Base-by-base conservation (phyloP, 1,140 invertebrate species). In the Phymorhynchus buccinoides region DNA sequence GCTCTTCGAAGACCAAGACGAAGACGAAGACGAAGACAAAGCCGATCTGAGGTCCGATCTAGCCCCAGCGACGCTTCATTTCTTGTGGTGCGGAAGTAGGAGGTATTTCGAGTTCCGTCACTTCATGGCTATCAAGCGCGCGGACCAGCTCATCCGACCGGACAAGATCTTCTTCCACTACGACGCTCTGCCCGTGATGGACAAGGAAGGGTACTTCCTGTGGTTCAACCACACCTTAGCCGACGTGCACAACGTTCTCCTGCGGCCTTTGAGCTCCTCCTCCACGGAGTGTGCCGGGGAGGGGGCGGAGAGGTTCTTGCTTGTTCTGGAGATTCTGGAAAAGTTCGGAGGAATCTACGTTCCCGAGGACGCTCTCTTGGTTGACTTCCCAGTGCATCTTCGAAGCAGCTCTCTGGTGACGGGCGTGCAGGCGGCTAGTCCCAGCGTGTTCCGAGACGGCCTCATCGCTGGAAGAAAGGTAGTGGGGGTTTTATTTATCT, bases 151-250 rank as follows among this genome's bases (percentile, higher is more conserved):
- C 3, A 77, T 87, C 27, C 84, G 84, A 37, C 88, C 88, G 12
- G 88, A 88, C 80, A 88, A 88, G 62, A 84, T 88, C 30, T 77
- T 87, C 62, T 87, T 88, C 66, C 86, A 88, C 71, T 87, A 87
- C 68, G 78, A 83, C 32, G 75, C 77, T 14, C 52, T 88, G n/a
- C 88, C 88, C 6, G 14, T 80, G 32, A n/a, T 75, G 27, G 88
- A 88, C 73, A 1, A 62, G 9, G 84, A 87, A 35, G 80, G 80
- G 27, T 14, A 62, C 56, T 88, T 83, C 66, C 62, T 78, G 18
- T 88, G 87, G 87, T 88, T 88, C 77, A 87, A 88, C 71, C 30
- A 84, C 32, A 86, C 85, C 6, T 32, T 86, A 0, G 30, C 75
- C 1, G 86, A 85, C 9, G 84, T 86, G 37, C 82, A 86, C 62